These are phyloP conservation scores for Hartigia nigra DNA, from an alignment of 2,888 invertebrate genomes.

Conservation along the genomic window DNA sequence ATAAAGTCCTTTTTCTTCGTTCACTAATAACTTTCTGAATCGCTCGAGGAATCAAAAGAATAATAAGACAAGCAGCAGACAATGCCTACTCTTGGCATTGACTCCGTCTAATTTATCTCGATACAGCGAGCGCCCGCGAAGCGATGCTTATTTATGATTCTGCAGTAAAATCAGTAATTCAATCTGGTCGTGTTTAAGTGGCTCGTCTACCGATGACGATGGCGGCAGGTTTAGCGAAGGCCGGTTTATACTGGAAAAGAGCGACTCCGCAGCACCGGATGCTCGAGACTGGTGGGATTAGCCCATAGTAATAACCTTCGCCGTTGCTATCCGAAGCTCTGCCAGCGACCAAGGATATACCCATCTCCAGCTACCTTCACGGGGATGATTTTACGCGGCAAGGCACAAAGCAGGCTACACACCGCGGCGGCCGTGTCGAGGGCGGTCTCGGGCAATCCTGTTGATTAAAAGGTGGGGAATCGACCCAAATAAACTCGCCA, in stretches of 20 bases:
- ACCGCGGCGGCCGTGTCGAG: conserved; percentile 38
- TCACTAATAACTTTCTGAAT: too few species aligned
- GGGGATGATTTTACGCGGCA: conserved; percentile 9
- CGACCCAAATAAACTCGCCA: conserved; percentile 54
- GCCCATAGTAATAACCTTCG: conserved; percentile 52
- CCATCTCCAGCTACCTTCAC: conserved; percentile 25
- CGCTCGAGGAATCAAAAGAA: background rate
- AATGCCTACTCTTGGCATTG: background rate
- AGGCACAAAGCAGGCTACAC: conserved; percentile 1
- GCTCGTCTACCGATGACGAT: conserved; percentile 16
- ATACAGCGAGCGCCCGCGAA: background rate
- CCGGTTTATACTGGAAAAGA: conserved; percentile 15
- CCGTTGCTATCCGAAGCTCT: conserved; percentile 44
- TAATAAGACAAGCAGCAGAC: background rate
- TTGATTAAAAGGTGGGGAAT: conserved; percentile 52
- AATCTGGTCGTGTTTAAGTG: conserved; percentile 22
- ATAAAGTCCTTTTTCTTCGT: background rate
- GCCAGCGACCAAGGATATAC: background rate
- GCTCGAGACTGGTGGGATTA: conserved; percentile 42
- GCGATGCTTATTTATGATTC: conserved; percentile 16
- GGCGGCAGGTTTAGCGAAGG: conserved; percentile 6
- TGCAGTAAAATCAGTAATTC: conserved; percentile 18
- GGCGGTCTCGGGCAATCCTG: conserved; percentile 36
- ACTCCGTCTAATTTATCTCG: background rate
- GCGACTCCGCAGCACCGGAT: conserved; percentile 27